Conservation (phyloP, 2,113 vertebrate genomes). For the Brienomyrus brachyistius region DNA sequence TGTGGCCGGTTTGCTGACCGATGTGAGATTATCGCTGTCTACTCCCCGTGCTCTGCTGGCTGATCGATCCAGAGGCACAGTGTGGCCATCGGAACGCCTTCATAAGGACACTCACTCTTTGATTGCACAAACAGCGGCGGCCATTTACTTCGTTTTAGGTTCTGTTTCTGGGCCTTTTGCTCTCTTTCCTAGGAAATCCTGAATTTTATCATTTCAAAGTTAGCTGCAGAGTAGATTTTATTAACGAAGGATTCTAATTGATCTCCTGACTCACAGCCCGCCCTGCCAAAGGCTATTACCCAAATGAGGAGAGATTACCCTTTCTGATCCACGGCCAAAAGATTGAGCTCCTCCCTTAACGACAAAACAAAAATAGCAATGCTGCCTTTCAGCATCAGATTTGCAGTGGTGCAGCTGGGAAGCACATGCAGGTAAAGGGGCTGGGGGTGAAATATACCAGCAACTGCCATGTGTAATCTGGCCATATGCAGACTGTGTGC, state of each 20-base stretch:
- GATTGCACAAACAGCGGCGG: neutral
- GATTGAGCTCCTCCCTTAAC: neutral
- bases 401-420: neutral
- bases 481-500: neutral
- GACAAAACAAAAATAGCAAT: neutral
- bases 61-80: neutral
- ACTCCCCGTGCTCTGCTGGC: neutral
- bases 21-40: neutral
- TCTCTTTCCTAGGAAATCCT: neutral
- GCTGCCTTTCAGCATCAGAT: neutral
- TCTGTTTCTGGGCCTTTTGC: neutral
- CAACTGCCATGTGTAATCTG: neutral
- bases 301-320: slow-evolving; percentile 7
- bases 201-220: neutral
- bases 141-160: neutral
- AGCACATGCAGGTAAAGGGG: neutral
- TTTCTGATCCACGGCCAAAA: neutral
- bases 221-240: neutral
- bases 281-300: neutral
- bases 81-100: neutral
- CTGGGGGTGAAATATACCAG: neutral
- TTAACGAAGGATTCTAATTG: neutral
- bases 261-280: neutral
- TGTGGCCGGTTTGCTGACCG: neutral
- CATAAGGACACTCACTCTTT: neutral